Evolutionary conservation across 2,888 invertebrate species (phyloP).

Genomic region (Athalia cordata): DNA sequence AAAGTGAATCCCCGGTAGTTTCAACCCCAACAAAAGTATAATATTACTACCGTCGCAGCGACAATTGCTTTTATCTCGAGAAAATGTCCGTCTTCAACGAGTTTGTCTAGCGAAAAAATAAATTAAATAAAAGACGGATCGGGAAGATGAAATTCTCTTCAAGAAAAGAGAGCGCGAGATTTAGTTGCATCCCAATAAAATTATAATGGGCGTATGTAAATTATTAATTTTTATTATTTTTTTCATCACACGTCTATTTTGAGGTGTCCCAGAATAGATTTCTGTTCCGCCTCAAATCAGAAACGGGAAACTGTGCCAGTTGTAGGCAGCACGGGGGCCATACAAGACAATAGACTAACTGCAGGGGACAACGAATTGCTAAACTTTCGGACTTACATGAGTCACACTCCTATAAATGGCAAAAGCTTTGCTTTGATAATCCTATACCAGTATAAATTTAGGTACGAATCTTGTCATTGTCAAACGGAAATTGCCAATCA

Average conservation of each 20-base stretch:
- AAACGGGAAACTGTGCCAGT: slow-evolving; percentile 37
- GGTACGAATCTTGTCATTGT: slow-evolving; percentile 26
- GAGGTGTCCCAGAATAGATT: background rate
- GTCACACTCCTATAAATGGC: slow-evolving; percentile 40
- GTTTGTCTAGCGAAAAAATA: too few species aligned
- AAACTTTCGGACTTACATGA: slow-evolving; percentile 43
- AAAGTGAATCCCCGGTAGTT: too few species aligned
- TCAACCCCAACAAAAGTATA: too few species aligned
- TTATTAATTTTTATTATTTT: too few species aligned
- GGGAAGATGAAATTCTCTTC: too few species aligned
- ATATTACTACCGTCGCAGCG: too few species aligned
- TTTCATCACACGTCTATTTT: background rate
- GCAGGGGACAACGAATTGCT: slow-evolving; percentile 20
- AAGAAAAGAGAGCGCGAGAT: too few species aligned
- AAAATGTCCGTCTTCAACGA: too few species aligned
- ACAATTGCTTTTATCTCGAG: too few species aligned
- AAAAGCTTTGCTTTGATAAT: background rate
- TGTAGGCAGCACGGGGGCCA: slow-evolving; percentile 38
- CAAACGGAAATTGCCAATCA: slow-evolving; percentile 29
- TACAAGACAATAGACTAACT: slow-evolving; percentile 25
- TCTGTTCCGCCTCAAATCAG: background rate
- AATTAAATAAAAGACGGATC: too few species aligned
- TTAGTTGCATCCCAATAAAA: too few species aligned
- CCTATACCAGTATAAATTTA: background rate
- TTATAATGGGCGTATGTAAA: too few species aligned